Percentiles rank a stretch among this genome's conserved stretches.
Conservation (phyloP, 1,140 invertebrate species). For the Drosophila ercepeae region DNA sequence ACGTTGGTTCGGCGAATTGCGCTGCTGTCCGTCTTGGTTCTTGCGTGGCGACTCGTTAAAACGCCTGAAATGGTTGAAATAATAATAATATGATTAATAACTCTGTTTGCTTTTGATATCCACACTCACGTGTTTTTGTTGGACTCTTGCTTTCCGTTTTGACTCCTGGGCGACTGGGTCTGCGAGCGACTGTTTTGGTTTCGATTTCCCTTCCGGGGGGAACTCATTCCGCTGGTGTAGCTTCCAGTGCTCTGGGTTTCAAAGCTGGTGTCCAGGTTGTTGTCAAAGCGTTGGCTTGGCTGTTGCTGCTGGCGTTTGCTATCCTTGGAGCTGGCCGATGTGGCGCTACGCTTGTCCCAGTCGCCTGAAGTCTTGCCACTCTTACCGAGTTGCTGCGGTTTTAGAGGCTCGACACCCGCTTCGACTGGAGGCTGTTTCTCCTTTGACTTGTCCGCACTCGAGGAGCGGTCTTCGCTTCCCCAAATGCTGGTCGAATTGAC, state of each 20-base stretch:
- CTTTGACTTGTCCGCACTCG: conserved; percentile 31
- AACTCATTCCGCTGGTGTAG: conserved; percentile 62
- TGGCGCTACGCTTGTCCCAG: conserved; percentile 76
- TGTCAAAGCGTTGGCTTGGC: conserved; percentile 19
- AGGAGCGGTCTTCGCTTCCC: conserved; percentile 63
- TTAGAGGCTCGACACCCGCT: neutral
- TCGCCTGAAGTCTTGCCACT: conserved; percentile 18
- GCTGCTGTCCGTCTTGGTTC: conserved; percentile 37
- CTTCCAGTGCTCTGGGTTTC: conserved; percentile 64
- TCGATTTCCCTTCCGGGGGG: conserved; percentile 65
- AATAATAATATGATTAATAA: neutral
- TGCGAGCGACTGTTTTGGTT: conserved; percentile 48
- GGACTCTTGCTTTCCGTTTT: conserved; percentile 59
- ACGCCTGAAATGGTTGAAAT: conserved; percentile 35
- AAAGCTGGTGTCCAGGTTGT: conserved; percentile 46
- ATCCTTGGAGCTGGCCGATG: conserved; percentile 66
- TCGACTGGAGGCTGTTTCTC: conserved; percentile 5
- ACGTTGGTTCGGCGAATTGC: conserved; percentile 47
- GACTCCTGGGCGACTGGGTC: conserved; percentile 54
- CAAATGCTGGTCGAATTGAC: conserved; percentile 69
- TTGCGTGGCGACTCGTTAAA: conserved; percentile 65
- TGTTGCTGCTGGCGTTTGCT: conserved; percentile 39
- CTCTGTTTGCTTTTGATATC: neutral
- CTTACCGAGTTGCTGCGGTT: conserved; percentile 6
- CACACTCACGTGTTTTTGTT: conserved; percentile 61